A percentile compares a stretch with the other conserved stretches of the same genome.
Conservation (phyloP, 2,888 invertebrate genomes). For the Gonocerus acuteangulatus region DNA sequence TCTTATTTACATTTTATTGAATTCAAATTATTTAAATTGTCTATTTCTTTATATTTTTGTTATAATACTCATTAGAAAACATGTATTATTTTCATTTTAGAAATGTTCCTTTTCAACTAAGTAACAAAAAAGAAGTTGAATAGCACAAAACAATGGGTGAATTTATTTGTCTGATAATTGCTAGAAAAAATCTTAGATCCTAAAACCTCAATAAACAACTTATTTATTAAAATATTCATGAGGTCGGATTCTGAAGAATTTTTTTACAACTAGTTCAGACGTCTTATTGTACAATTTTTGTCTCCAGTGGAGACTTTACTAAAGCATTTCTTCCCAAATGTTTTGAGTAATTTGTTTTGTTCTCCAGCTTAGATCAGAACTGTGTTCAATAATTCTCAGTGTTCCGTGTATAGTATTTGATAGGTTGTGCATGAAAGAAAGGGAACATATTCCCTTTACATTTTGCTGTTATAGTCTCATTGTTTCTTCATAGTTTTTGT, state of each 20-base stretch:
- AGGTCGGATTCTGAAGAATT: conserved; percentile 1
- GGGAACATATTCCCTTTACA: no score
- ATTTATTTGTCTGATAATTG: neutral
- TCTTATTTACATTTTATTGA: conserved; percentile 7
- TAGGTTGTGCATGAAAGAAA: no score
- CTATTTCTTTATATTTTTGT: conserved; percentile 17
- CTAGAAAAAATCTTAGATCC: no score
- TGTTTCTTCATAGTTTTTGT: no score
- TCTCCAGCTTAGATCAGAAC: no score
- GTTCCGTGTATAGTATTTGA: no score
- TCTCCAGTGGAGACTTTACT: conserved; percentile 16
- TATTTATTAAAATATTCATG: neutral
- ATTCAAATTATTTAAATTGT: conserved; percentile 8
- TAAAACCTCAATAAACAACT: neutral
- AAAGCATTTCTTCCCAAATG: neutral
- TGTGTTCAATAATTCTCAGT: no score
- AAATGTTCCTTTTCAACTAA: conserved; percentile 15
- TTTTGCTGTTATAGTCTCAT: no score
- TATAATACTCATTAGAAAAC: conserved; percentile 9
- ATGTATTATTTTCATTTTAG: conserved; percentile 13
- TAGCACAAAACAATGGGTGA: conserved; percentile 5
- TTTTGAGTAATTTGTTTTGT: no score
- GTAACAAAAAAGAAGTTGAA: no score
- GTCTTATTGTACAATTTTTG: conserved; percentile 1
- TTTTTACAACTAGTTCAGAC: conserved; percentile 3